phyloP scores from a whole-genome alignment of 2,797 vertebrate species.

The Clarias laeviceps region DNA sequence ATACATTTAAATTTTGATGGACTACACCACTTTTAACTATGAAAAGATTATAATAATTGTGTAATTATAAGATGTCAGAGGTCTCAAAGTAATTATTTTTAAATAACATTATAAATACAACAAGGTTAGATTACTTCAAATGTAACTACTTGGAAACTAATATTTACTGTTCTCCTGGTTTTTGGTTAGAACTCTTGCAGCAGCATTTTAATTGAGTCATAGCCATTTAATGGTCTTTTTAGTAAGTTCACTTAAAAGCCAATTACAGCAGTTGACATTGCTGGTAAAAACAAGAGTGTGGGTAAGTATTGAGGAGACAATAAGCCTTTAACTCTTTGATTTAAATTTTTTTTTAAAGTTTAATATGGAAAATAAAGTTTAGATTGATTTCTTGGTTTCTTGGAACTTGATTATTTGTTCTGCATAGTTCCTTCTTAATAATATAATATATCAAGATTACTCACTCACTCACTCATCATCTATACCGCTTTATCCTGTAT shows the following conservation, averaged over 20 bases:
- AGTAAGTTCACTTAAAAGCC: neutral
- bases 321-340: neutral
- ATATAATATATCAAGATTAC: too few species aligned
- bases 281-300: neutral
- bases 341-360: too few species aligned
- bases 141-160: neutral
- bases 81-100: neutral
- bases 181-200: too few species aligned
- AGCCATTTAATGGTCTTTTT: conserved; percentile 6
- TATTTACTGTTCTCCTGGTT: neutral
- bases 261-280: neutral
- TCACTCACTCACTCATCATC: too few species aligned
- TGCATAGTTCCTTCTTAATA: too few species aligned
- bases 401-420: too few species aligned
- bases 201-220: neutral
- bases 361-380: too few species aligned
- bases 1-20: neutral
- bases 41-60: neutral
- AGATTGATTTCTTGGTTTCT: too few species aligned
- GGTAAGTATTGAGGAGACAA: neutral
- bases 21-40: neutral
- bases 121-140: neutral
- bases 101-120: neutral
- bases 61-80: neutral
- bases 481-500: too few species aligned